These are phyloP conservation scores for Todiramphus saurophagus DNA, from an alignment of 2,113 vertebrate genomes.

Conservation along the genomic window DNA sequence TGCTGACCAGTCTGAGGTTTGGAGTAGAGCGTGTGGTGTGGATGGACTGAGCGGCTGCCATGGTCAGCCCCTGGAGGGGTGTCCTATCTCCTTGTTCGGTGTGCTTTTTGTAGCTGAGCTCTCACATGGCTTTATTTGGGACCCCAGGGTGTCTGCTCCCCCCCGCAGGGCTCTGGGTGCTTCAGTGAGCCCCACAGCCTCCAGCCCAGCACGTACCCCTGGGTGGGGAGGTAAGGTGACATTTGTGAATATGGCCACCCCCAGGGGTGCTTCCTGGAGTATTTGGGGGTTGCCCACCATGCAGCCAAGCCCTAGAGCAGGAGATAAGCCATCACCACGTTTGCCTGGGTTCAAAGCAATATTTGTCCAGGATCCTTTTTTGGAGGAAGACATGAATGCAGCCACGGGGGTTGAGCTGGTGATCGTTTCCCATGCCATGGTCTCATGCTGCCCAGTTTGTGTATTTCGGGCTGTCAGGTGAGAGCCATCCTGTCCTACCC, in stretches of 20 bases:
- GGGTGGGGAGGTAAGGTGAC: background rate
- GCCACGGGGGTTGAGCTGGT: background rate
- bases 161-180: background rate
- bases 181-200: accelerated
- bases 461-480: background rate
- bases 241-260: accelerated
- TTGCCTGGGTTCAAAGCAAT: background rate
- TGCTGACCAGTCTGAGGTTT: background rate
- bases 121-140: accelerated
- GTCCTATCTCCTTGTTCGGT: background rate
- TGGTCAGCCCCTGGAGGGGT: accelerated
- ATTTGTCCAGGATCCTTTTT: background rate
- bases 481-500: background rate
- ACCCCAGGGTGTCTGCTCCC: accelerated
- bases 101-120: background rate
- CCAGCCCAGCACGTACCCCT: accelerated
- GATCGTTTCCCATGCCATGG: accelerated
- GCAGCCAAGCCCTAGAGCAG: background rate
- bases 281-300: background rate
- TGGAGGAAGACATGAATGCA: accelerated
- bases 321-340: background rate
- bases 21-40: accelerated
- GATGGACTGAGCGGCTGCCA: accelerated
- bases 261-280: background rate
- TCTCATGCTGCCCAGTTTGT: background rate